A percentile compares a stretch with the other conserved stretches of the same genome.
phyloP scores from a whole-genome alignment of 2,797 vertebrate species.

The Brachyrhaphis roseni region DNA sequence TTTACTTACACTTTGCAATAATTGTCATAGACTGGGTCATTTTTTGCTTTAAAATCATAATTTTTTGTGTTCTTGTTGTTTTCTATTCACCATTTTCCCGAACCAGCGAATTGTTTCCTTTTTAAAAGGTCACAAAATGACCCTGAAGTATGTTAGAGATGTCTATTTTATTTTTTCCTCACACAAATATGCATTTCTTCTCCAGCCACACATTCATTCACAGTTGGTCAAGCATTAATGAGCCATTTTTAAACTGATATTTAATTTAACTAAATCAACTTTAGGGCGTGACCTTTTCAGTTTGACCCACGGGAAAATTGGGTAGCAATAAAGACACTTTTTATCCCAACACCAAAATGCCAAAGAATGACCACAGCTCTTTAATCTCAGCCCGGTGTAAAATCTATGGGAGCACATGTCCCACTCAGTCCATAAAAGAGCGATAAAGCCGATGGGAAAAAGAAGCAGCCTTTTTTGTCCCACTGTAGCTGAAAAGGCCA shows the following conservation, averaged over 20 bases:
- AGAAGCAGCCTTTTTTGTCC: constrained; percentile 46
- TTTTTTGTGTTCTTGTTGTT: background rate
- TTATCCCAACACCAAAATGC: constrained; percentile 45
- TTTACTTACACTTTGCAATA: background rate
- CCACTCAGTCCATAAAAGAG: constrained; percentile 69
- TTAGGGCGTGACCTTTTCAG: background rate
- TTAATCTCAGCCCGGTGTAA: constrained; percentile 64
- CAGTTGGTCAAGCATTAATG: background rate
- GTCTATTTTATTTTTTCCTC: background rate
- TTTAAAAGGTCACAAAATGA: background rate
- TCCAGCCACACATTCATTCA: background rate
- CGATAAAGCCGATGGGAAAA: constrained; percentile 65
- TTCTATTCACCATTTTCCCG: background rate
- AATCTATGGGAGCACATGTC: constrained; percentile 61
- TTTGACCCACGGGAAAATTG: background rate
- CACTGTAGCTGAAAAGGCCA: constrained; percentile 71
- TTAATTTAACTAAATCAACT: background rate
- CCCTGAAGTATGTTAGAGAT: background rate
- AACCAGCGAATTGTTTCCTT: background rate
- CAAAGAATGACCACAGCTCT: constrained; percentile 61
- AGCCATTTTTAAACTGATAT: background rate
- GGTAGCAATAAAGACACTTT: background rate
- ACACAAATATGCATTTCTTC: background rate
- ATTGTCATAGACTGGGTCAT: background rate
- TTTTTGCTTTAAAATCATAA: background rate